A percentile compares a stretch with the other conserved stretches of the same genome.
These are phyloP conservation scores for Chamaea fasciata DNA, from an alignment of 2,113 vertebrate genomes.

Conservation along the genomic window DNA sequence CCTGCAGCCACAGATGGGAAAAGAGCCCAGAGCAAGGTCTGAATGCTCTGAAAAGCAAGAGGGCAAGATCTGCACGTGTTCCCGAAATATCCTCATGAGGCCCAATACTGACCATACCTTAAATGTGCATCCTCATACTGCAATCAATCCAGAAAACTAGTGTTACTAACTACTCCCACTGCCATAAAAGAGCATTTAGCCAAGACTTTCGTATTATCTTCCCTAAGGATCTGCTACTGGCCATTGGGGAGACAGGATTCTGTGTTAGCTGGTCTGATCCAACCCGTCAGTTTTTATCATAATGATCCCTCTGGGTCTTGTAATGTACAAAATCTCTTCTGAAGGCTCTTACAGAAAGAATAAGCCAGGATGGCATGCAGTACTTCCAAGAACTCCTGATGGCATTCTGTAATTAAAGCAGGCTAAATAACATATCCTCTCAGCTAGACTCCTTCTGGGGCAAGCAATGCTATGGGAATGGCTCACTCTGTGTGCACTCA, in stretches of 20 bases:
- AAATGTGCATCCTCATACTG: neutral
- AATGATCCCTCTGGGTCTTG: neutral
- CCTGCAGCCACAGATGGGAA: neutral
- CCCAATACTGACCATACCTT: neutral
- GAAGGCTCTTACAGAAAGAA: neutral
- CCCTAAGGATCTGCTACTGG: neutral
- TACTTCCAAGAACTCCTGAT: neutral
- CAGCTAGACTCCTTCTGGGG: neutral
- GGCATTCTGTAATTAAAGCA: neutral
- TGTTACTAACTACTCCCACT: neutral
- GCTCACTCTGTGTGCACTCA: conserved; percentile 38
- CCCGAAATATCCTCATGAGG: neutral
- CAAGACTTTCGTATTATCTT: neutral
- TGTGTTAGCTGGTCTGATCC: neutral
- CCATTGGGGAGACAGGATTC: neutral
- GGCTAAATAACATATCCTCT: neutral
- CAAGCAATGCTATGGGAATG: neutral
- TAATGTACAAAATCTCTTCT: neutral
- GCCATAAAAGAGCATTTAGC: neutral
- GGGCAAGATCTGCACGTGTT: neutral
- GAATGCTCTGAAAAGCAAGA: neutral
- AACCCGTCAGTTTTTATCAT: neutral
- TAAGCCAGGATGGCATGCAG: neutral
- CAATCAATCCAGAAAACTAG: neutral
- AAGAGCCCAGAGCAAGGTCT: neutral